Conservation (phyloP, 2,888 invertebrate genomes). For the Calephelis perditalis region DNA sequence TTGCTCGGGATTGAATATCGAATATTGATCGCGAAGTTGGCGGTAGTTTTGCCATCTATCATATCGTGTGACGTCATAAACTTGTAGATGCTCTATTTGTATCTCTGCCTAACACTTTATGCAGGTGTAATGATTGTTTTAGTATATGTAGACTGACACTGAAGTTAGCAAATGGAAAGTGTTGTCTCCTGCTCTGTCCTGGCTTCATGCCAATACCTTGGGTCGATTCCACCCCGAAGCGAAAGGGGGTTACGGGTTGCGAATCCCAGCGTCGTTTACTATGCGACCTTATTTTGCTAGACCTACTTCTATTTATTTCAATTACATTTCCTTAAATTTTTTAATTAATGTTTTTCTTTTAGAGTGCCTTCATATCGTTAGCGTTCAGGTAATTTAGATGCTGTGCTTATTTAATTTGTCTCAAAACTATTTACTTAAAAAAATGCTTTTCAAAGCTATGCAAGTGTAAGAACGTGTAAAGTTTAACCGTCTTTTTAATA, state of each 20-base stretch:
- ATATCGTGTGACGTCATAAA: no score
- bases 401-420: no score
- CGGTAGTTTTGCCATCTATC: no score
- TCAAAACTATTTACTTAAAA: no score
- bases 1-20: no score
- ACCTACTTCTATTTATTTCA: conserved; percentile 16
- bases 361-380: not conserved
- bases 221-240: conserved; percentile 49
- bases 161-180: conserved; percentile 48
- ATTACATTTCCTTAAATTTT: conserved; percentile 1
- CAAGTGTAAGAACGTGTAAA: no score
- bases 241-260: conserved; percentile 28
- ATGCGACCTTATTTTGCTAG: conserved; percentile 19
- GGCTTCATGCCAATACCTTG: conserved; percentile 52
- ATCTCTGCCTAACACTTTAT: no score
- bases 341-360: conserved; percentile 1
- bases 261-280: conserved; percentile 8
- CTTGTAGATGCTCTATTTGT: no score
- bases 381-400: not conserved
- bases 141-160: conserved; percentile 39
- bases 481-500: no score
- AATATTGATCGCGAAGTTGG: no score
- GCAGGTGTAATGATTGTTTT: no score
- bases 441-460: no score
- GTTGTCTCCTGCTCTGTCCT: conserved; percentile 41